Base-by-base conservation (phyloP, 2,888 invertebrate species). In the Platypus cylindrus region DNA sequence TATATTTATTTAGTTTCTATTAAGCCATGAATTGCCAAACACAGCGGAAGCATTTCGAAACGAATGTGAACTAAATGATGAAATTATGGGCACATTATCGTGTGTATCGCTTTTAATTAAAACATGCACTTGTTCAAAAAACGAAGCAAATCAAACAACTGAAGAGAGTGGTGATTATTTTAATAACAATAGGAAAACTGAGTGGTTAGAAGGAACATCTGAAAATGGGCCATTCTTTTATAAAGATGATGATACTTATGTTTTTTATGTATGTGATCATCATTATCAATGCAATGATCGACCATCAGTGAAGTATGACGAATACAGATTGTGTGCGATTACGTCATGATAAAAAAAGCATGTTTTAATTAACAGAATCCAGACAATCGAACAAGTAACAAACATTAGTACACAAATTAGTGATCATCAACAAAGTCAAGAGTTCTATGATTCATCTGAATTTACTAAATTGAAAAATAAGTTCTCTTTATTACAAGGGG, bases 21-120 rank as follows among this genome's bases (percentile, higher is more conserved):
- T 45, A 38, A 46, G 47, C 28, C 45, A 50, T 24, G 45, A 48
- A 23, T 45, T 50, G 13, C 30, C 35, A 27, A 40, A 44, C 14
- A 39, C 48, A 8, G 45, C 44, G 3, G 41, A 43, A 14, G 33
- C 31, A 2, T 45, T 50, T 11, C 40, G 32, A 30, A 37, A 39
- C 15, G 50, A 50, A 36, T 48, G 46, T 31, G 40, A 44, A 28
- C 16, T 39, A 7, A 33, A 30, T 18, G 37, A 28, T 14, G 34
- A 29, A 28, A 31, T 22, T 22, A 34, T 38, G 16, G 42, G 43
- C 17, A 44, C 27, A 9, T 25, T 36, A 24, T 27, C 40, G 2
- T 38, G 37, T 17, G 42, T 35, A 33, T 41, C 45, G 3, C 12
- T 44, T 3, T 12, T 44, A 3, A 27, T 44, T 13, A 30, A 23